Evolutionary conservation across 2,888 invertebrate genomes (phyloP).

Genomic region (Esperia sulphurella): DNA sequence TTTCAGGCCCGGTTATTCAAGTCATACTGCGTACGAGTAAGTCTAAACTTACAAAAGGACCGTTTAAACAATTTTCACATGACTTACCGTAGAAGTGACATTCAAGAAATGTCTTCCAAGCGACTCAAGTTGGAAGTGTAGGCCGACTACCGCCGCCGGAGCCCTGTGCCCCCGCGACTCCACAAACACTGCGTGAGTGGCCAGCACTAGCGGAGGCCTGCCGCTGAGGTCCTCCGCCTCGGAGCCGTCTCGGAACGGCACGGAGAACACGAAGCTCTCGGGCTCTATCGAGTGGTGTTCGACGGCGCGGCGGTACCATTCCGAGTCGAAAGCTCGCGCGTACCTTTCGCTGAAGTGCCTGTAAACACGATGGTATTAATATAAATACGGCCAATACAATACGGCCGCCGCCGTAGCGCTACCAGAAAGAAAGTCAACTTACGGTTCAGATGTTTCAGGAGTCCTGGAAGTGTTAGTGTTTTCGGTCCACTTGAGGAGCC

Average conservation of each 20-base stretch:
- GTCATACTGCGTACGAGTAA: not conserved
- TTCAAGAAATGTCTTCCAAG: slow-evolving; percentile 92
- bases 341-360: slow-evolving; percentile 91
- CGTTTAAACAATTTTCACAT: not conserved
- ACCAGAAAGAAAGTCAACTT: slow-evolving; percentile 51
- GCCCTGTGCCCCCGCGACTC: slow-evolving; percentile 90
- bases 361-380: too few relatives aligned
- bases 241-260: slow-evolving; percentile 85
- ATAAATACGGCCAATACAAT: too few relatives aligned
- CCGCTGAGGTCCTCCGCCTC: slow-evolving; percentile 79
- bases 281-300: slow-evolving; percentile 93
- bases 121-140: slow-evolving; percentile 91
- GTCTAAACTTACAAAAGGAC: too few relatives aligned
- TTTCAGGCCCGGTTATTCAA: too few relatives aligned
- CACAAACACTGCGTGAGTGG: slow-evolving; percentile 94
- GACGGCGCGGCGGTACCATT: slow-evolving; percentile 94
- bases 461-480: slow-evolving; percentile 69
- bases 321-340: slow-evolving; percentile 89
- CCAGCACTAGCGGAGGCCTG: slow-evolving; percentile 85
- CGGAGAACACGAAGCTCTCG: slow-evolving; percentile 94
- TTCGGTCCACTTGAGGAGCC: slow-evolving; percentile 92
- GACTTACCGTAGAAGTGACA: slow-evolving; percentile 89
- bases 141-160: slow-evolving; percentile 94
- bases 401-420: too few relatives aligned
- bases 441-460: slow-evolving; percentile 84